A percentile compares a stretch with the other conserved stretches of the same genome.
These are phyloP conservation scores for Mallotus villosus DNA, from an alignment of 2,797 vertebrate genomes.

Conservation along the genomic window DNA sequence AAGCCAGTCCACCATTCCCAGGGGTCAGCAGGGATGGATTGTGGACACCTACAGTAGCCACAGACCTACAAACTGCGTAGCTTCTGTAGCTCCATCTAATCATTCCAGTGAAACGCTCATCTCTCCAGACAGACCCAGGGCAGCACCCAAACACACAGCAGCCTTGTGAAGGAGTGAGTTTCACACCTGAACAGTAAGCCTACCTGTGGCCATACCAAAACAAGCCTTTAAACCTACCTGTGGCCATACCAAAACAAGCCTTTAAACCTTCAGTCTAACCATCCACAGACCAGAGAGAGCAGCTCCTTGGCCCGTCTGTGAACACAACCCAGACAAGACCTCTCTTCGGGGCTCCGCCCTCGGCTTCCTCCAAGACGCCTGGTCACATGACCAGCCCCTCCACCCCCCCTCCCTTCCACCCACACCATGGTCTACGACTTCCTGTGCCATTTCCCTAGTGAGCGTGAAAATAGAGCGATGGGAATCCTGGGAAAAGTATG, in stretches of 20 bases:
- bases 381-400: constrained; percentile 61
- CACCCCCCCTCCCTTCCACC: constrained; percentile 52
- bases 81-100: no score
- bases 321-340: constrained; percentile 59
- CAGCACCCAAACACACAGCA: not conserved
- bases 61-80: no score
- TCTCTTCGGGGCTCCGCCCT: constrained; percentile 41
- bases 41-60: no score
- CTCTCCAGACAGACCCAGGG: no score
- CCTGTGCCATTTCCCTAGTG: constrained; percentile 56
- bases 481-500: not conserved
- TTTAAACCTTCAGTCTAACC: constrained; percentile 53
- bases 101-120: no score
- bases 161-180: not conserved
- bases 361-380: constrained; percentile 64
- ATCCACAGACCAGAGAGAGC: constrained; percentile 47
- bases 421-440: constrained; percentile 60
- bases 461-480: constrained; percentile 14
- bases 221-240: constrained; percentile 67
- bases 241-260: constrained; percentile 57
- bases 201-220: constrained; percentile 62
- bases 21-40: no score
- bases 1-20: no score
- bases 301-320: constrained; percentile 49
- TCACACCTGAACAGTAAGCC: constrained; percentile 29